phyloP scores from a whole-genome alignment of 2,888 invertebrate genomes.

The Thumatha senex region DNA sequence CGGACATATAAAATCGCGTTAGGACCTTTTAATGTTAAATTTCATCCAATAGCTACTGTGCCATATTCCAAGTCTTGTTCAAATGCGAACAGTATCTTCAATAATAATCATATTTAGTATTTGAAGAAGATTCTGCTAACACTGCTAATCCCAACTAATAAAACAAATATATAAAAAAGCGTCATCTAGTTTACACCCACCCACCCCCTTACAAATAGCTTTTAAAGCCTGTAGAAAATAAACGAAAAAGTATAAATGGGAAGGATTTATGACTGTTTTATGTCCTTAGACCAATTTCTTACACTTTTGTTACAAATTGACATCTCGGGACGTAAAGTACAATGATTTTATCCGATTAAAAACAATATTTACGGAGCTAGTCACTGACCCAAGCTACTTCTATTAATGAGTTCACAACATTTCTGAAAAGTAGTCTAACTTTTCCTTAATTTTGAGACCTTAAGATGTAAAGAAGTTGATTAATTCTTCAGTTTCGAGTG shows the following conservation, averaged over 20 bases:
- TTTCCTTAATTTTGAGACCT: too few relatives aligned
- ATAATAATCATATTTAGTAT: too few relatives aligned
- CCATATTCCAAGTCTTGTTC: too few relatives aligned
- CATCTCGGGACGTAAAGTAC: slow-evolving; percentile 52
- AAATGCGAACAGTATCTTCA: too few relatives aligned
- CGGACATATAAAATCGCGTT: too few relatives aligned
- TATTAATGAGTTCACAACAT: not conserved
- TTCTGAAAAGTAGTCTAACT: not conserved
- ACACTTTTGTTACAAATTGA: slow-evolving; percentile 57
- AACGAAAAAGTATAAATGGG: slow-evolving; percentile 53
- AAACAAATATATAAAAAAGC: slow-evolving; percentile 27
- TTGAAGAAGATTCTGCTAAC: not conserved
- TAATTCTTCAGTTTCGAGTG: too few relatives aligned
- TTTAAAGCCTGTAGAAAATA: slow-evolving; percentile 54
- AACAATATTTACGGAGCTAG: slow-evolving; percentile 21
- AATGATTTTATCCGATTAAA: slow-evolving; percentile 32
- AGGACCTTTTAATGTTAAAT: too few relatives aligned
- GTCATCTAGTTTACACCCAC: slow-evolving; percentile 28
- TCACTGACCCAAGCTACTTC: slow-evolving; percentile 12
- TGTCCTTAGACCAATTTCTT: slow-evolving; percentile 55
- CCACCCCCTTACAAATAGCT: slow-evolving; percentile 46
- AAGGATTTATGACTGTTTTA: slow-evolving; percentile 56
- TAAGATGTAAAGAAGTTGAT: too few relatives aligned
- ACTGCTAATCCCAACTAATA: slow-evolving; percentile 11
- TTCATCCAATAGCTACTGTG: too few relatives aligned